Evolutionary conservation across 2,113 vertebrate genomes (phyloP).

Genomic region (Pionites leucogaster): DNA sequence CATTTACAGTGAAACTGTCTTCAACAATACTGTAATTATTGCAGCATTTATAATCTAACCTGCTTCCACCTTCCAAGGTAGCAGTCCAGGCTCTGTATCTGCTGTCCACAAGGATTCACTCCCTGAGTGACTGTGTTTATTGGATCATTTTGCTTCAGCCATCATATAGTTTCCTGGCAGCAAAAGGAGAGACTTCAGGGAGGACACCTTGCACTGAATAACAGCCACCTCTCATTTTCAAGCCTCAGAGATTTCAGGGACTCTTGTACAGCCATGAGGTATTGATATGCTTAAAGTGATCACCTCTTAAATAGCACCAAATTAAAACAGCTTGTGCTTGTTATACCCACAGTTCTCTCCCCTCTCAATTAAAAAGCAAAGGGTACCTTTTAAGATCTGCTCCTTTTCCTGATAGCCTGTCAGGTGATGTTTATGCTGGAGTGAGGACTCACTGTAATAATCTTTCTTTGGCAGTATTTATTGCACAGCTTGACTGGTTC

Average conservation of each 20-base stretch:
- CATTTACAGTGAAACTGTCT: not conserved
- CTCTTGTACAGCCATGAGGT: not conserved
- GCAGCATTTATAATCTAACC: not conserved
- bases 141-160: not conserved
- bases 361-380: not conserved
- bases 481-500: rapidly evolving
- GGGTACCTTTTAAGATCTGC: not conserved
- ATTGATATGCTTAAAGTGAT: not conserved
- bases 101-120: not conserved
- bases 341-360: not conserved
- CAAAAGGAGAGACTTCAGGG: not conserved
- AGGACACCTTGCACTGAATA: not conserved
- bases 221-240: conserved; percentile 10
- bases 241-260: not conserved
- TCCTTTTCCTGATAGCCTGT: not conserved
- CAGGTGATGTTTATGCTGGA: not conserved
- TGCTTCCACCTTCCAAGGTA: not conserved
- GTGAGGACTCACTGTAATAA: not conserved
- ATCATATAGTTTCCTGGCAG: not conserved
- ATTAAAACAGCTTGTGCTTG: not conserved
- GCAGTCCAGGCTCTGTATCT: rapidly evolving
- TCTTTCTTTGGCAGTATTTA: not conserved
- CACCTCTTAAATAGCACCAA: not conserved
- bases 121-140: not conserved
- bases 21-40: not conserved